A percentile compares a stretch with the other conserved stretches of the same genome.
These are phyloP conservation scores for Cherax quadricarinatus DNA, from an alignment of 1,140 invertebrate genomes.

Conservation along the genomic window DNA sequence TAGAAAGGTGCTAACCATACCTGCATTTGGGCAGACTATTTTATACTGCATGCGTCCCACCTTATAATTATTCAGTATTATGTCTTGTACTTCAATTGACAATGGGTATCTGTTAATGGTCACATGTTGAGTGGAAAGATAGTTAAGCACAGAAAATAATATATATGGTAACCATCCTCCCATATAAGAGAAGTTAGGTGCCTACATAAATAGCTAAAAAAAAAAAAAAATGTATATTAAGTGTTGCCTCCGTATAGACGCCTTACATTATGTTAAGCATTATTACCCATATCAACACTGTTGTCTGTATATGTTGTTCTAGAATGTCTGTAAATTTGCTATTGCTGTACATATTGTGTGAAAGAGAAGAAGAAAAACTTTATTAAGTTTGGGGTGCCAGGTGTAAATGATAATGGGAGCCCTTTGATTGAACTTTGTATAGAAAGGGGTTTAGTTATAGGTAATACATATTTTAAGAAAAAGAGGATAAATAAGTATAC, in stretches of 20 bases:
- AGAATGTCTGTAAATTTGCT: slow-evolving; percentile 62
- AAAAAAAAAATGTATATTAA: slow-evolving; percentile 20
- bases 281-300: slow-evolving; percentile 22
- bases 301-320: slow-evolving; percentile 67
- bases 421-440: too few relatives aligned
- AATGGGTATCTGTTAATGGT: slow-evolving; percentile 65
- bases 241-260: slow-evolving; percentile 62
- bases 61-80: slow-evolving; percentile 69
- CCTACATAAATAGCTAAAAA: slow-evolving; percentile 49
- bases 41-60: slow-evolving; percentile 68
- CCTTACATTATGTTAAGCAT: slow-evolving; percentile 51
- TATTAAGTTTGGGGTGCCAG: too few relatives aligned
- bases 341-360: slow-evolving; percentile 53
- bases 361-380: too few relatives aligned
- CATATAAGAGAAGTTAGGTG: slow-evolving; percentile 47
- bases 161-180: slow-evolving; percentile 45
- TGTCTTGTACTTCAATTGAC: slow-evolving; percentile 55
- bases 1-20: slow-evolving; percentile 65
- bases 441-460: too few relatives aligned
- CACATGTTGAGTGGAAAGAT: slow-evolving; percentile 32
- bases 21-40: slow-evolving; percentile 63
- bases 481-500: too few relatives aligned
- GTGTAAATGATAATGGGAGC: too few relatives aligned
- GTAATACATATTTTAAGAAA: too few relatives aligned
- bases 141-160: slow-evolving; percentile 39